These are phyloP conservation scores for Scortum barcoo DNA, from an alignment of 2,113 vertebrate genomes.

Conservation along the genomic window DNA sequence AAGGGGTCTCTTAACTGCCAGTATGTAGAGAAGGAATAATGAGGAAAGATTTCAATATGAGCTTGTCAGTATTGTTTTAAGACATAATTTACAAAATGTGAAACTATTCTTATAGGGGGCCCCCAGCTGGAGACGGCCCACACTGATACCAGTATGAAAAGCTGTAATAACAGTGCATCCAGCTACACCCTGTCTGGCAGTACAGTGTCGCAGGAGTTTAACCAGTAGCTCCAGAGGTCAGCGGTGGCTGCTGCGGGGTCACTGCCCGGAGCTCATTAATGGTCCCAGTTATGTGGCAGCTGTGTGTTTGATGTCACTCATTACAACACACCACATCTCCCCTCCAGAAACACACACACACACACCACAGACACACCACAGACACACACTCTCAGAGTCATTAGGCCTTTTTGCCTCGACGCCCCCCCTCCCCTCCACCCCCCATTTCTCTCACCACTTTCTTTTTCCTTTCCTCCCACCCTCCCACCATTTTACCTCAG, in stretches of 20 bases:
- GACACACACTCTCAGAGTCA: constrained; percentile 40
- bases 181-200: constrained; percentile 15
- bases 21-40: neutral
- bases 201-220: constrained; percentile 57
- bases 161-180: neutral
- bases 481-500: constrained; percentile 37
- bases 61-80: neutral
- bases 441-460: constrained; percentile 19
- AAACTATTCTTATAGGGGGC: neutral
- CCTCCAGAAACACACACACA: constrained; percentile 34
- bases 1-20: neutral
- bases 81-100: neutral
- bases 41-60: neutral
- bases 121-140: constrained; percentile 15
- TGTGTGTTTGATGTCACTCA: constrained; percentile 80
- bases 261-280: constrained; percentile 76
- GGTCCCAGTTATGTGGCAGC: constrained; percentile 75
- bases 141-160: neutral
- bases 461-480: constrained; percentile 38
- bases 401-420: constrained; percentile 32
- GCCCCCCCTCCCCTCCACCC: constrained; percentile 14
- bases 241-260: constrained; percentile 69
- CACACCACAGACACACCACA: neutral
- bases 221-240: constrained; percentile 74
- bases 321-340: constrained; percentile 50